Conservation (phyloP, 2,113 vertebrate species). For the Lepus americanus region DNA sequence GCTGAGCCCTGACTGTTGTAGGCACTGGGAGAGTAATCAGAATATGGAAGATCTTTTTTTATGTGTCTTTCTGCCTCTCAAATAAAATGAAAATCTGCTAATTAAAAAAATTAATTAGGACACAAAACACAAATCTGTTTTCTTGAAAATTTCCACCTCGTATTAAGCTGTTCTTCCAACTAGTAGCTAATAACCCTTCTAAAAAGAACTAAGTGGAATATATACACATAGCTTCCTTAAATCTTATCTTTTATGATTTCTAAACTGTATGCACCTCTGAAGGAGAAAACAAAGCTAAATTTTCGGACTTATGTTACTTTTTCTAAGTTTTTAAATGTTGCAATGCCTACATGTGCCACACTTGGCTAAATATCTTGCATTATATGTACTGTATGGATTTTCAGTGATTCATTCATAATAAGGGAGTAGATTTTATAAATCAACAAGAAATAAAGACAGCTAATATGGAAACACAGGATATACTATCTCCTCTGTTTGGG, state of each 20-base stretch:
- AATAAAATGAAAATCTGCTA: too few species aligned
- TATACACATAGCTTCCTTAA: background rate
- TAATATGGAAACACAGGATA: background rate
- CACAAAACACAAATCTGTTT: background rate
- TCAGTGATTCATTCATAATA: background rate
- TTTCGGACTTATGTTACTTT: background rate
- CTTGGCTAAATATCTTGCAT: background rate
- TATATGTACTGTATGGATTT: background rate
- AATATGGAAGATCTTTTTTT: too few species aligned
- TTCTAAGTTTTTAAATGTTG: background rate
- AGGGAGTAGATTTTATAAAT: conserved; percentile 9
- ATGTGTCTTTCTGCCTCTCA: too few species aligned
- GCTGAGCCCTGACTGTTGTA: too few species aligned
- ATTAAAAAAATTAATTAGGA: background rate
- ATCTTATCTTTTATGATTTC: background rate
- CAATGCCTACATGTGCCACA: background rate
- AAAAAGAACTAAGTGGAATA: background rate
- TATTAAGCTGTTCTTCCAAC: background rate
- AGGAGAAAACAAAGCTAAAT: background rate
- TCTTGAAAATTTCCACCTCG: background rate
- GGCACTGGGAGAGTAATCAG: too few species aligned
- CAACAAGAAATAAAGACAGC: background rate
- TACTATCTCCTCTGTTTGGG: background rate
- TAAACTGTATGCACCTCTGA: background rate
- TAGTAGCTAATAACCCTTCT: background rate